phyloP scores from a whole-genome alignment of 2,113 vertebrate species.

The Channa argus region DNA sequence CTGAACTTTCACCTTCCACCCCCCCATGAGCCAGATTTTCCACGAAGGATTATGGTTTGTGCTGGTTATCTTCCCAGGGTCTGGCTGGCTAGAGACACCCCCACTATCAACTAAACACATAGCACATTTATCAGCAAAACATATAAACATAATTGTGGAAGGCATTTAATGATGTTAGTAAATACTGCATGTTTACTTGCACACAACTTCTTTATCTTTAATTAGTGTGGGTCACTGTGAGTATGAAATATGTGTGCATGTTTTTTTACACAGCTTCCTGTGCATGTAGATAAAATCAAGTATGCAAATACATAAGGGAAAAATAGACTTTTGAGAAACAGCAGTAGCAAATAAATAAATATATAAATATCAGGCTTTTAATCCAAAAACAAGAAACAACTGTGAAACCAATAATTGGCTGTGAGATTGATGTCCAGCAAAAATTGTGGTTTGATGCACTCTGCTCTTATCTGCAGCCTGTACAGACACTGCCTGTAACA shows the following conservation, averaged over 20 bases:
- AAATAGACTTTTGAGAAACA: slow-evolving; percentile 26
- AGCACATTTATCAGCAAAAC: slow-evolving; percentile 64
- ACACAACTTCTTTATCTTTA: neutral
- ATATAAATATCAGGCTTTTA: slow-evolving; percentile 15
- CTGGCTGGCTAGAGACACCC: slow-evolving; percentile 26
- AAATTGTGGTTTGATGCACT: slow-evolving; percentile 43
- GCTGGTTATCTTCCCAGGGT: slow-evolving; percentile 75
- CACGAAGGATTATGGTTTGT: slow-evolving; percentile 47
- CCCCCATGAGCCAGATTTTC: slow-evolving; percentile 62
- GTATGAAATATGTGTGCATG: neutral
- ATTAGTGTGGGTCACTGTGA: slow-evolving; percentile 9
- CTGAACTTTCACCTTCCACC: slow-evolving; percentile 64
- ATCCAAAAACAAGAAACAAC: slow-evolving; percentile 6
- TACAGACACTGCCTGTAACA: slow-evolving; percentile 16
- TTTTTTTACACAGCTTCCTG: neutral
- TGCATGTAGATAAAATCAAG: slow-evolving; percentile 12
- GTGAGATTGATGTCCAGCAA: slow-evolving; percentile 32
- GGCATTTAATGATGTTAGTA: slow-evolving; percentile 24
- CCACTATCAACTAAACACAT: slow-evolving; percentile 66
- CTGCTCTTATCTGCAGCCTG: slow-evolving; percentile 63
- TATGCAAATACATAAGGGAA: neutral
- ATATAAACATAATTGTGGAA: slow-evolving; percentile 64
- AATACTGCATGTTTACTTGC: slow-evolving; percentile 28
- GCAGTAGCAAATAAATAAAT: neutral
- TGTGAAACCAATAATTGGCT: slow-evolving; percentile 52